Conservation (phyloP, 2,888 invertebrate species). For the Ennomos fuscantarius region DNA sequence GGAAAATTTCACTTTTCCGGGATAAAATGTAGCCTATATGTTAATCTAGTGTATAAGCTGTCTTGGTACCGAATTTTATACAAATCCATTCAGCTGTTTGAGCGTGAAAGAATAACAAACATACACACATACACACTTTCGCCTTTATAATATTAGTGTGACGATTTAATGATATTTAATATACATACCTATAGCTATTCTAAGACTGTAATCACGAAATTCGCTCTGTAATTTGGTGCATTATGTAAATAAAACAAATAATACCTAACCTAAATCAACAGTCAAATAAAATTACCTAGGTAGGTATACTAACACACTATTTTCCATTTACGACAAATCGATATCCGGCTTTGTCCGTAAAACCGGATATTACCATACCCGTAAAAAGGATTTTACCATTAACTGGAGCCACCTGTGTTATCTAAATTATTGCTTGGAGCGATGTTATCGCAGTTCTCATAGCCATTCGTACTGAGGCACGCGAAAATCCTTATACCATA, state of each 20-base stretch:
- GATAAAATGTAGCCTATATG: too few species aligned
- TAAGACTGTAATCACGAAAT: too few species aligned
- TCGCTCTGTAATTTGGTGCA: too few species aligned
- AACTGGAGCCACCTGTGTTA: constrained; percentile 18
- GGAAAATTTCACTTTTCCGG: too few species aligned
- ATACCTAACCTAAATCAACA: not conserved
- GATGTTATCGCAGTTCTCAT: constrained; percentile 8
- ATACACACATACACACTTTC: too few species aligned
- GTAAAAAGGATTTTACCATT: constrained; percentile 40
- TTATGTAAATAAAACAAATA: not conserved
- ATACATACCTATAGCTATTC: too few species aligned
- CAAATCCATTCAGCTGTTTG: too few species aligned
- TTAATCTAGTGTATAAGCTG: too few species aligned
- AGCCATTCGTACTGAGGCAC: constrained; percentile 12
- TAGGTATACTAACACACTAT: not conserved
- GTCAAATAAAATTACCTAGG: not conserved
- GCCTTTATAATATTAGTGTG: too few species aligned
- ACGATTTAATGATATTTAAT: too few species aligned
- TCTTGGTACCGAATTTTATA: too few species aligned
- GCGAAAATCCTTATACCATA: constrained; percentile 8
- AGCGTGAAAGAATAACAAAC: too few species aligned
- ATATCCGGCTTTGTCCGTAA: constrained; percentile 39
- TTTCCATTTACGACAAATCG: constrained; percentile 37
- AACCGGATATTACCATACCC: constrained; percentile 43
- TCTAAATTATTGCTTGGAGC: constrained; percentile 19